Evolutionary conservation across 37 sponge, comb jelly and placozoan species (phyloP).

Genomic region (Ephydatia muelleri): DNA sequence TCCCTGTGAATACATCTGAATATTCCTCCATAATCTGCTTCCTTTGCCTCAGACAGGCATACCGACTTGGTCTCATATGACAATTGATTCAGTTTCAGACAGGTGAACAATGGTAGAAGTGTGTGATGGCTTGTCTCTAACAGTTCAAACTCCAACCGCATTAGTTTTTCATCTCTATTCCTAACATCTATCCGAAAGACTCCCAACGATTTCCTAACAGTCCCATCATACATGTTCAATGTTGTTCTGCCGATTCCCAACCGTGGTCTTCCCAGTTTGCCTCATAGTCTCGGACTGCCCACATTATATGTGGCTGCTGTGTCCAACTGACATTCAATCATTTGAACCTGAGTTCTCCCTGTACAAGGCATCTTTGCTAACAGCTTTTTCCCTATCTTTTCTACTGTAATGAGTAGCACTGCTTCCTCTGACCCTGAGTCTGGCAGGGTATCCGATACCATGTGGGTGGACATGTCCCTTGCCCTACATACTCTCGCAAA

Average conservation of each 20-base stretch:
- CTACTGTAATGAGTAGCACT: not conserved
- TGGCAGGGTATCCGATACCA: not conserved
- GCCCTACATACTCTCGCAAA: not conserved
- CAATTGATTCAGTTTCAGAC: not conserved
- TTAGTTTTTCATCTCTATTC: not conserved
- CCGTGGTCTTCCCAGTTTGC: not conserved
- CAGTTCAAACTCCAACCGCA: conserved; percentile 1
- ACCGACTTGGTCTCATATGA: conserved; percentile 4
- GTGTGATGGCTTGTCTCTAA: conserved; percentile 1
- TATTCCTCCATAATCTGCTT: conserved; percentile 7
- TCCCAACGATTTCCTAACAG: not conserved
- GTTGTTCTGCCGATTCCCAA: not conserved
- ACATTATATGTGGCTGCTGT: not conserved
- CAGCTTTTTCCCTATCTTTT: not conserved
- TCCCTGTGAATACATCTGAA: conserved; percentile 5
- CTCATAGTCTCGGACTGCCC: not conserved
- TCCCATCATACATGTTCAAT: not conserved
- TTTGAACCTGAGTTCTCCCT: not conserved
- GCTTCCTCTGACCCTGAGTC: not conserved
- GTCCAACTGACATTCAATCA: not conserved
- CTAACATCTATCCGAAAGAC: not conserved
- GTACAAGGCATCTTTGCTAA: not conserved
- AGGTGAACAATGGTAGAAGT: not conserved
- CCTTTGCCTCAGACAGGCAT: not conserved
- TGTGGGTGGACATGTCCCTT: not conserved